These are phyloP conservation scores for Triops cancriformis DNA, from an alignment of 1,140 invertebrate species.

Conservation along the genomic window DNA sequence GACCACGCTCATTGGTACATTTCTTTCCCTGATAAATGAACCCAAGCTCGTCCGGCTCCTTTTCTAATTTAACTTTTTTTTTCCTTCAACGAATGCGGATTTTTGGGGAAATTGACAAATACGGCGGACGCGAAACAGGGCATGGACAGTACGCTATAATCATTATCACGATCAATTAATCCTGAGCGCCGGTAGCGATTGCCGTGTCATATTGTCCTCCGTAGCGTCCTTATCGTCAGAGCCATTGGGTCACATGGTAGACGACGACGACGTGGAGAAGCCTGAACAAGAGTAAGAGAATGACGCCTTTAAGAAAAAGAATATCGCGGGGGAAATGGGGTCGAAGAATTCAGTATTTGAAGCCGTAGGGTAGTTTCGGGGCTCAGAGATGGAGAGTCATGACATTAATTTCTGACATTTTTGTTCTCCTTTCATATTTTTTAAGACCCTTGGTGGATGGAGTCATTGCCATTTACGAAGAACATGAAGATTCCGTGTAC, in stretches of 20 bases:
- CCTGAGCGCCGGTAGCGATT: constrained; percentile 90
- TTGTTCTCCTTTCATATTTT: constrained; percentile 19
- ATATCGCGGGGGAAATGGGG: background rate
- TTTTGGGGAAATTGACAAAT: background rate
- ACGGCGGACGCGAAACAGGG: constrained; percentile 46
- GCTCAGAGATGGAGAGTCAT: background rate
- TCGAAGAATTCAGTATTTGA: background rate
- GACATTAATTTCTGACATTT: constrained; percentile 26
- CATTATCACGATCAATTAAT: constrained; percentile 93
- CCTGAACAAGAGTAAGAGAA: constrained; percentile 33
- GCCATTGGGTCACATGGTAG: constrained; percentile 50
- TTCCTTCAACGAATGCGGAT: background rate
- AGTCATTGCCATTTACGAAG: constrained; percentile 79
- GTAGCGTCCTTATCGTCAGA: constrained; percentile 81
- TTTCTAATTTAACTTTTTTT: constrained; percentile 22
- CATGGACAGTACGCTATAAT: constrained; percentile 90
- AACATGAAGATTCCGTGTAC: constrained; percentile 97
- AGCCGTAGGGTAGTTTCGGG: background rate
- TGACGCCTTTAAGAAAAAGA: constrained; percentile 27
- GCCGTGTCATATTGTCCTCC: constrained; percentile 76
- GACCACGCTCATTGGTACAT: constrained; percentile 90
- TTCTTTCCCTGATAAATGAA: constrained; percentile 15
- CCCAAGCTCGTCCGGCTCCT: background rate
- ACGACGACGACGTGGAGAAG: constrained; percentile 47
- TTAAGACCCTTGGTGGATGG: constrained; percentile 50